phyloP scores from a whole-genome alignment of 2,113 vertebrate genomes.

The Rhinopomastus cyanomelas region DNA sequence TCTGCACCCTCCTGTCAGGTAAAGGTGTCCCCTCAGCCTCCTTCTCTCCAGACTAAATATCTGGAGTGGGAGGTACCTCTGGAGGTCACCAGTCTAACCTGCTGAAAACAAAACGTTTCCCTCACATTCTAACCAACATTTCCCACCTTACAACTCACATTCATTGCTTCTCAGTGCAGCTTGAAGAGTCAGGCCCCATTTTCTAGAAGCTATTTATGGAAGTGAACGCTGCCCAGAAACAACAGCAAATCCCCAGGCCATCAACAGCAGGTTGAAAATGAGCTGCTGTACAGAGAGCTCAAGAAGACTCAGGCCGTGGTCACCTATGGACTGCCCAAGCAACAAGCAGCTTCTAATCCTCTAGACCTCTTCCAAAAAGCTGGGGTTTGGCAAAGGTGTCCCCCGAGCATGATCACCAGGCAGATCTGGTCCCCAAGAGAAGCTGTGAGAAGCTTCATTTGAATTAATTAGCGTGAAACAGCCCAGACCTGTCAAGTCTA shows the following conservation, averaged over 20 bases:
- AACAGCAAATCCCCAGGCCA: neutral
- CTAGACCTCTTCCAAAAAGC: no score
- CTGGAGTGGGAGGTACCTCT: neutral
- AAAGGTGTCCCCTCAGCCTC: no score
- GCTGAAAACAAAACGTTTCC: accelerated
- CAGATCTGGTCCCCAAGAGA: no score
- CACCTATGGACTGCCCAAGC: neutral
- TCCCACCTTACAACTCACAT: accelerated
- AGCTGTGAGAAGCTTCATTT: neutral
- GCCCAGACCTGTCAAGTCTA: neutral
- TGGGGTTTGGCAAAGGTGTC: accelerated
- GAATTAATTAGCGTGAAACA: neutral
- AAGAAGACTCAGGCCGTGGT: neutral
- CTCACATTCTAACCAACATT: neutral
- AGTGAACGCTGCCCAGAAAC: neutral
- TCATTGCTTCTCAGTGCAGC: neutral
- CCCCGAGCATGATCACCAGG: no score
- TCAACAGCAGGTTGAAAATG: accelerated
- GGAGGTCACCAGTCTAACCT: neutral
- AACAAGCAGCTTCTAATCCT: neutral
- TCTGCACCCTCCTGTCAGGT: no score
- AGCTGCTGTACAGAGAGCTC: accelerated
- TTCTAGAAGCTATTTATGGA: neutral
- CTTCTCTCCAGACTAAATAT: no score
- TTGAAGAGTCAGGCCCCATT: accelerated